These are phyloP conservation scores for Siphamia tubifer DNA, from an alignment of 2,113 vertebrate species.

Conservation along the genomic window DNA sequence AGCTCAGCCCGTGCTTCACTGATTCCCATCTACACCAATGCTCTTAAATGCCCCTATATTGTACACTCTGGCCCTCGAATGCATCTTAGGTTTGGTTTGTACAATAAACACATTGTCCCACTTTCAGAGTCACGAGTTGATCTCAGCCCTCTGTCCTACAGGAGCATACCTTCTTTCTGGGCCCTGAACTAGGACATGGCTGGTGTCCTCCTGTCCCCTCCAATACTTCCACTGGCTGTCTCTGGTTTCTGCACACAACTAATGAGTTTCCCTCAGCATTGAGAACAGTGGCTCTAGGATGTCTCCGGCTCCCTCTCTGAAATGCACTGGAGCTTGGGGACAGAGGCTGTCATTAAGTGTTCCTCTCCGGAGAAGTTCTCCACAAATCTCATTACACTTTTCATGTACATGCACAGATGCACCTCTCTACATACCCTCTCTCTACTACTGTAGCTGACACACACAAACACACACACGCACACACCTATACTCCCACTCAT, in stretches of 20 bases:
- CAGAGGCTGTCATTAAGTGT: slow-evolving; percentile 48
- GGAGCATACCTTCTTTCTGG: background rate
- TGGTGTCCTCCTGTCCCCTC: slow-evolving; percentile 22
- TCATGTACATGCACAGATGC: slow-evolving; percentile 36
- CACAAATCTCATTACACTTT: slow-evolving; percentile 55
- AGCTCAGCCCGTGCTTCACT: no score
- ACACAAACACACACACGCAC: background rate
- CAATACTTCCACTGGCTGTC: slow-evolving; percentile 3
- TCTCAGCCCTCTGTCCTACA: background rate
- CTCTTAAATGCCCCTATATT: no score
- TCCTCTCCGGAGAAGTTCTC: slow-evolving; percentile 32
- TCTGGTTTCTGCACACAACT: slow-evolving; percentile 45
- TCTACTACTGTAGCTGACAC: background rate
- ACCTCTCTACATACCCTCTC: background rate
- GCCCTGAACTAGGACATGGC: background rate
- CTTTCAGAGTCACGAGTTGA: background rate
- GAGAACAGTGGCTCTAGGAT: slow-evolving; percentile 21
- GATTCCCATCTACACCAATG: no score
- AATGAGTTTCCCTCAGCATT: slow-evolving; percentile 50
- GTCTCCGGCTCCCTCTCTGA: slow-evolving; percentile 20
- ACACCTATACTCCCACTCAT: no score
- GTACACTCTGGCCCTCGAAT: no score
- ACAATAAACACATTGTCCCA: background rate
- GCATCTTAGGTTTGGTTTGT: background rate
- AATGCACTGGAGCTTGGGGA: slow-evolving; percentile 34